Conservation (phyloP, 2,113 vertebrate genomes). For the Romanogobio albipinnatus region DNA sequence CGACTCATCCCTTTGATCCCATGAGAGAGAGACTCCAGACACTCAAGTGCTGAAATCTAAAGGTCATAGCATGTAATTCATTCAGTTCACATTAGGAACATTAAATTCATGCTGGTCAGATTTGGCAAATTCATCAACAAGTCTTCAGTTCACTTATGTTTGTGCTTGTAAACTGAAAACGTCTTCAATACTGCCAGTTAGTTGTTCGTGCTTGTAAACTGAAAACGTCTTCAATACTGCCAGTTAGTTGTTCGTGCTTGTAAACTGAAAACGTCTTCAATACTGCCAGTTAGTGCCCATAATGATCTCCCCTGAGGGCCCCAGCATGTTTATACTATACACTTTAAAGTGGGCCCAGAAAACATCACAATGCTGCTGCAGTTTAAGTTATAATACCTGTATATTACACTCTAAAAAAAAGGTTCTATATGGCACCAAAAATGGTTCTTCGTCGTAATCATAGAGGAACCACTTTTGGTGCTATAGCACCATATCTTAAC, state of each 20-base stretch:
- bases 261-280: neutral
- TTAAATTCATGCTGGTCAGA: neutral
- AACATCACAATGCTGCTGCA: too few relatives aligned
- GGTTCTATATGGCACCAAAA: too few relatives aligned
- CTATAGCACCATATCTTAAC: too few relatives aligned
- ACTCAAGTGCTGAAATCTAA: slow-evolving; percentile 20
- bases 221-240: neutral
- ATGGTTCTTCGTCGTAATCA: too few relatives aligned
- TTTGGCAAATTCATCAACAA: neutral
- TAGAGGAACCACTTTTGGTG: too few relatives aligned
- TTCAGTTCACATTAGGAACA: neutral
- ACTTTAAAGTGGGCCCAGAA: too few relatives aligned
- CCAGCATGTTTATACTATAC: too few relatives aligned
- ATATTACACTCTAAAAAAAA: too few relatives aligned
- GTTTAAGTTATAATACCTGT: neutral
- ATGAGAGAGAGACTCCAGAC: too few relatives aligned
- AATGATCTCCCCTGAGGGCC: too few relatives aligned
- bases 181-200: neutral
- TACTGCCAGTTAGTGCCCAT: neutral
- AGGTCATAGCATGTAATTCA: slow-evolving; percentile 6
- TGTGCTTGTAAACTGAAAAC: neutral
- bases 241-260: neutral
- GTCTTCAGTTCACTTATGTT: neutral
- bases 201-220: neutral
- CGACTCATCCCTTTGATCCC: too few relatives aligned